phyloP scores from a whole-genome alignment of 1,140 invertebrate species.

The Drosophila rufa region DNA sequence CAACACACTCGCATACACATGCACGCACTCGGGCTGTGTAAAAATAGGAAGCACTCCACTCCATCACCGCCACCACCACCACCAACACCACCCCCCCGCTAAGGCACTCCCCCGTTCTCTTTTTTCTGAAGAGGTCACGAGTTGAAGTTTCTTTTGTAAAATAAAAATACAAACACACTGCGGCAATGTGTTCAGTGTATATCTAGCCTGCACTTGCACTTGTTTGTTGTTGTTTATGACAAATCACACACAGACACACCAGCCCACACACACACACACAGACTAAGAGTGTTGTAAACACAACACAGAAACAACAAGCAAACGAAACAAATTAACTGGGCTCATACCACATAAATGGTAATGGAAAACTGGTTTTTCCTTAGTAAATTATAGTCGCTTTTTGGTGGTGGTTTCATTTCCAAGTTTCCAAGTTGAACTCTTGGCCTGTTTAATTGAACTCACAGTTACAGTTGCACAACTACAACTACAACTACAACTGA shows the following conservation, averaged over 20 bases:
- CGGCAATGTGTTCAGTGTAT: slow-evolving; percentile 23
- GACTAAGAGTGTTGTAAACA: slow-evolving; percentile 31
- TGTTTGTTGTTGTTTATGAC: slow-evolving; percentile 59
- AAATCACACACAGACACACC: slow-evolving; percentile 43
- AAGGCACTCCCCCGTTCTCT: slow-evolving; percentile 8
- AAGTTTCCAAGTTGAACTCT: slow-evolving; percentile 57
- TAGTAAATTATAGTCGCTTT: slow-evolving; percentile 34
- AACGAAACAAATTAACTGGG: slow-evolving; percentile 51
- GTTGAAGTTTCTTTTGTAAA: slow-evolving; percentile 68
- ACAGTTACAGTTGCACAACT: slow-evolving; percentile 74
- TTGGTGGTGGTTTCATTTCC: slow-evolving; percentile 53
- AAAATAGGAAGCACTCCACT: slow-evolving; percentile 73
- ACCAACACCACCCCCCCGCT: slow-evolving; percentile 12
- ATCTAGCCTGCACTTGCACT: slow-evolving; percentile 52
- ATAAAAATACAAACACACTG: not conserved
- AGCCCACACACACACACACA: slow-evolving; percentile 25
- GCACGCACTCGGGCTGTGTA: slow-evolving; percentile 51
- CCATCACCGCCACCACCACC: slow-evolving; percentile 1
- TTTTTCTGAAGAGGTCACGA: slow-evolving; percentile 69
- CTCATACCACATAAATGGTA: slow-evolving; percentile 37
- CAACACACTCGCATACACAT: slow-evolving; percentile 27
- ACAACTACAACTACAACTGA: slow-evolving; percentile 36
- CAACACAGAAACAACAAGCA: slow-evolving; percentile 36
- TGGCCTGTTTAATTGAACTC: slow-evolving; percentile 73
- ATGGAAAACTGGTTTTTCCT: slow-evolving; percentile 56